Evolutionary conservation across 2,797 vertebrate genomes (phyloP).

Genomic region (Schizopygopsis malacanthus): DNA sequence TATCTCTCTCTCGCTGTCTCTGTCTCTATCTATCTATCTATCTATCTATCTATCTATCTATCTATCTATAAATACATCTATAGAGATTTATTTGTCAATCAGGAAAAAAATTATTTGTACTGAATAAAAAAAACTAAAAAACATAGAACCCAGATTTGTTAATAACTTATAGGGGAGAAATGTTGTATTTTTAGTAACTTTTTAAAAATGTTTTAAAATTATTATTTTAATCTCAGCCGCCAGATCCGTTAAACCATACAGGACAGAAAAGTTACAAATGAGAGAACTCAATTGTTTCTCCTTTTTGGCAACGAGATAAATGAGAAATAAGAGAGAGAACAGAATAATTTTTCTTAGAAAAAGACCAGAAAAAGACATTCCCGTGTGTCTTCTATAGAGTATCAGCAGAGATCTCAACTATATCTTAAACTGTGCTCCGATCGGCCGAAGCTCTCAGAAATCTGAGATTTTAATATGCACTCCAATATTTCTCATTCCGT

Average conservation of each 20-base stretch:
- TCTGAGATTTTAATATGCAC: not conserved
- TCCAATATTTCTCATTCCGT: not conserved
- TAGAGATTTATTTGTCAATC: too few species aligned
- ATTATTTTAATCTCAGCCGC: not conserved
- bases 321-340: not conserved
- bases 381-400: not conserved
- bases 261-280: not conserved
- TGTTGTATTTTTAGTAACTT: not conserved
- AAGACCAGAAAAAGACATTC: not conserved
- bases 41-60: not conserved
- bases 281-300: not conserved
- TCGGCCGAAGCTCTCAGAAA: not conserved
- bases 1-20: too few species aligned
- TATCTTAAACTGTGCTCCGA: not conserved
- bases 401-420: not conserved
- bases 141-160: not conserved
- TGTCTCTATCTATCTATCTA: not conserved
- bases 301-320: not conserved
- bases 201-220: not conserved
- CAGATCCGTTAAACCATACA: not conserved
- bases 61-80: too few species aligned
- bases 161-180: not conserved
- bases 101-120: too few species aligned
- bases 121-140: too few species aligned
- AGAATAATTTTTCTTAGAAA: not conserved